Conservation (phyloP, 2,113 vertebrate species). For the Bufo gargarizans region DNA sequence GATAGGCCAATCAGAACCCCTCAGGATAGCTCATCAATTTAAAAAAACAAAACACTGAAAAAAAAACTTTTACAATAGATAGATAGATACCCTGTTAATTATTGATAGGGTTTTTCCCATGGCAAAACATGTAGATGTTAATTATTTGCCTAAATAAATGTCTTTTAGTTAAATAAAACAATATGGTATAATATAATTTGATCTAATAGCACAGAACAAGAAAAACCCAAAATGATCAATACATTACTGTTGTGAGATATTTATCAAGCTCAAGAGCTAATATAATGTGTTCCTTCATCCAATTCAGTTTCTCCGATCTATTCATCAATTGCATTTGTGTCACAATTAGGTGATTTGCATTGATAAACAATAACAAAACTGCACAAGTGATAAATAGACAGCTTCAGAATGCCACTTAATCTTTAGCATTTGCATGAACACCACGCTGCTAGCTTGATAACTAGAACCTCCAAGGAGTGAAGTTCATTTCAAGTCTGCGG, state of each 20-base stretch:
- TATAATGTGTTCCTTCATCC: slow-evolving; percentile 48
- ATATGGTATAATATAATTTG: neutral
- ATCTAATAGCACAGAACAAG: neutral
- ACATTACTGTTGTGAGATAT: slow-evolving; percentile 15
- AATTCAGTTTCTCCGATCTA: slow-evolving; percentile 26
- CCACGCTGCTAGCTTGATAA: slow-evolving; percentile 39
- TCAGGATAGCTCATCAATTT: too few species aligned
- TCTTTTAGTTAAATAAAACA: neutral
- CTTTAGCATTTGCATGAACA: slow-evolving; percentile 53
- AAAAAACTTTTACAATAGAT: too few species aligned
- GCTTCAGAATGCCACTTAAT: slow-evolving; percentile 47
- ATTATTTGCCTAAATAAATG: neutral
- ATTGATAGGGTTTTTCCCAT: too few species aligned
- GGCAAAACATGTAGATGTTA: neutral
- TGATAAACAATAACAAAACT: slow-evolving; percentile 50
- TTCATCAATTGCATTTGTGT: slow-evolving; percentile 55
- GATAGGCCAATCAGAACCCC: too few species aligned
- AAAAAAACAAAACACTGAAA: too few species aligned
- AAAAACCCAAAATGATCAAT: neutral
- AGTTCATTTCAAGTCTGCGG: slow-evolving; percentile 49
- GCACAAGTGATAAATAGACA: slow-evolving; percentile 48
- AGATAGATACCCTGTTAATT: too few species aligned
- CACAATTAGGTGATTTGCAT: slow-evolving; percentile 56
- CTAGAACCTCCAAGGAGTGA: slow-evolving; percentile 43
- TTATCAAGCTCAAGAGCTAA: slow-evolving; percentile 41